Conservation (phyloP, 2,888 invertebrate species). For the Thecocarcelia acutangulata region DNA sequence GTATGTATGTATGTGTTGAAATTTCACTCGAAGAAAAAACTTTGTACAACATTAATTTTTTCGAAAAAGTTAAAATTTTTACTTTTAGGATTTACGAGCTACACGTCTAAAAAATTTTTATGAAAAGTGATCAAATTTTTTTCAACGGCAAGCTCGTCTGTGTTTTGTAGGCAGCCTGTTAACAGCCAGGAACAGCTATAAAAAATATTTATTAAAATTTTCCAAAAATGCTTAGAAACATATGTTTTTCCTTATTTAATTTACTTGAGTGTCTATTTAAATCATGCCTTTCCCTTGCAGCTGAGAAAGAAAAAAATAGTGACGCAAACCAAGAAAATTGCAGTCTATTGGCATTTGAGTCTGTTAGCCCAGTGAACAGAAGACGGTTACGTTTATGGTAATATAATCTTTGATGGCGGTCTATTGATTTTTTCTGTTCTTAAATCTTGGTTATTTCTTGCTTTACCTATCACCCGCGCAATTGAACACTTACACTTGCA, state of each 20-base stretch:
- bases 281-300: constrained; percentile 8
- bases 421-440: constrained; percentile 45
- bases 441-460: neutral
- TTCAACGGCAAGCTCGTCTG: too few relatives aligned
- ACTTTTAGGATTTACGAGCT: too few relatives aligned
- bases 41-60: neutral
- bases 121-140: too few relatives aligned
- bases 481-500: neutral
- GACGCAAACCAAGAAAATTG: constrained; percentile 35
- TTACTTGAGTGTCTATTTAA: constrained; percentile 25
- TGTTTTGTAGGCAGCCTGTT: too few relatives aligned
- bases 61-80: neutral
- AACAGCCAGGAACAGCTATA: too few relatives aligned
- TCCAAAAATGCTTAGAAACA: too few relatives aligned
- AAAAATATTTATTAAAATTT: too few relatives aligned
- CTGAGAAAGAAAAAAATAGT: constrained; percentile 4
- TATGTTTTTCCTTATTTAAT: neutral
- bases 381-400: constrained; percentile 62
- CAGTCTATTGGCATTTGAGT: constrained; percentile 63
- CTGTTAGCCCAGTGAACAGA: constrained; percentile 51
- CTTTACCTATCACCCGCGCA: constrained; percentile 16
- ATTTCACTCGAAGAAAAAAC: constrained; percentile 10
- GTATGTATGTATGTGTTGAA: neutral
- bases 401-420: constrained; percentile 66
- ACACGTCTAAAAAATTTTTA: too few relatives aligned